Conservation (phyloP, 2,797 vertebrate species). For the Tamandua tetradactyla region DNA sequence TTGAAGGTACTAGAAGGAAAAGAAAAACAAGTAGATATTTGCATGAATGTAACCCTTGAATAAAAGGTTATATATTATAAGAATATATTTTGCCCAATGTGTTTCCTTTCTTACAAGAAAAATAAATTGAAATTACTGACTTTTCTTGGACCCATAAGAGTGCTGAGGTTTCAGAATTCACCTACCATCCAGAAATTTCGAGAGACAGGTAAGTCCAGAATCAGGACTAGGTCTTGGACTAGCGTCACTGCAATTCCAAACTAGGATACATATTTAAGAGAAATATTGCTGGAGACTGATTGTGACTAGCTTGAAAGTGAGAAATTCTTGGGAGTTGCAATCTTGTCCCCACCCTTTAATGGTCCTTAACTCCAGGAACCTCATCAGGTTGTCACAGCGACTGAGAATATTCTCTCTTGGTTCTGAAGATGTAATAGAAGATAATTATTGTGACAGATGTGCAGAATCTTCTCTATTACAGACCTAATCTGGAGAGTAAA, state of each 20-base stretch:
- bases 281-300: not conserved
- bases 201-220: no score
- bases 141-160: no score
- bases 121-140: no score
- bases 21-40: not conserved
- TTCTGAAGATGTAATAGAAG: not conserved
- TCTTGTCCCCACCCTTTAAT: not conserved
- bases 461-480: not conserved
- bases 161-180: no score
- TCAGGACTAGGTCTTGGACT: not conserved
- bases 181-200: no score
- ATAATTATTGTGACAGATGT: not conserved
- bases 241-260: not conserved
- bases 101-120: no score
- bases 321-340: not conserved
- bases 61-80: no score
- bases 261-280: not conserved
- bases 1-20: not conserved
- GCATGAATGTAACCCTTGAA: not conserved
- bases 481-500: not conserved
- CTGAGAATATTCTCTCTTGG: not conserved
- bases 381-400: not conserved
- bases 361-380: not conserved
- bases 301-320: not conserved
- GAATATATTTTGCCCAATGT: no score